Evolutionary conservation across 2,797 vertebrate species (phyloP), one percentile per base, ranked within the genome.

Genomic region (Bovichtus diacanthus): DNA sequence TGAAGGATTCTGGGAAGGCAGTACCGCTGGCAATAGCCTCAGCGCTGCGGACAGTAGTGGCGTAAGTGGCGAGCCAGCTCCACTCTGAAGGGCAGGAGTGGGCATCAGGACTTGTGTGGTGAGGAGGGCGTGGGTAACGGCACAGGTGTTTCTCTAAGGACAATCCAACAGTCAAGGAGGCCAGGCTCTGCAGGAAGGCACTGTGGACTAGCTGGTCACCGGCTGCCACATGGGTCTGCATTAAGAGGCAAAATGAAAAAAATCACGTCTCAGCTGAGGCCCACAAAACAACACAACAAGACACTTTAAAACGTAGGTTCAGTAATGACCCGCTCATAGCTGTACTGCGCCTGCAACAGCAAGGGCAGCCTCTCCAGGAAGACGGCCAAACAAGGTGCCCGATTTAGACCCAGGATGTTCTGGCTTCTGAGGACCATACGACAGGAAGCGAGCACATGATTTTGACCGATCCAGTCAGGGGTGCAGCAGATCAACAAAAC

Each of bases 171-270:
- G 94, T 81, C 66, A 96, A 72, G 5, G 95, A 94, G 62, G 94
- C 87, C 80, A 96, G 84, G 64, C 94, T 96, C 91, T 96, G 96
- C 75, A 96, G 90, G 87, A 96, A 96, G 84, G 90, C 86, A 81
- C 96, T 96, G 92, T 96, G 95, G 74, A 96, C 92, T 9, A 96
- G 92, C 90, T 96, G 96, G 78, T 96, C 95, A 7, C 95, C 95
- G 0, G 93, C 91, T 56, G 90, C 89, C 55, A 96, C 94, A 0
- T 96, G 95, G 82, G 87, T 92, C 95, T 96, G 90, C 41, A 64
- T 39, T 11, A 23, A 63, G 39, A 78, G 9, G 69, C 39, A 38
- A 25, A 5, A 63, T 39, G 31, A 2, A 29, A 49, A 62, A n/a
- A 64, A 23, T 56, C 9, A 71, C 0, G 4, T 43, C 51, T 76